Evolutionary conservation across 2,888 invertebrate genomes (phyloP).

Genomic region (Lomographa bimaculata): DNA sequence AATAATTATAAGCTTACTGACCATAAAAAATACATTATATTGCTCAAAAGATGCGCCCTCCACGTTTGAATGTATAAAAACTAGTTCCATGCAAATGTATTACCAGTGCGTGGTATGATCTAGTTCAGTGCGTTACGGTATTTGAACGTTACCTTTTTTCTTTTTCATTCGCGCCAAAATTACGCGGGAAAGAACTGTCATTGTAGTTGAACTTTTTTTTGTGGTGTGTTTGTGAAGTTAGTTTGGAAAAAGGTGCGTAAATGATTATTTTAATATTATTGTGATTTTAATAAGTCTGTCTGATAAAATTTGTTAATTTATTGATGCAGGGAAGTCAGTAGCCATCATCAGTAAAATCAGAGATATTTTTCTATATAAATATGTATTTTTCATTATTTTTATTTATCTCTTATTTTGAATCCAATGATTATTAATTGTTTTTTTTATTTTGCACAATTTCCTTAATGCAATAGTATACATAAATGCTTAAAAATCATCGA

Average conservation of each 20-base stretch:
- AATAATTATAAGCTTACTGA: constrained; percentile 22
- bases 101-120: constrained; percentile 56
- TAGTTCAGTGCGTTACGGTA: constrained; percentile 45
- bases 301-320: too few relatives aligned
- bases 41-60: constrained; percentile 55
- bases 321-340: too few relatives aligned
- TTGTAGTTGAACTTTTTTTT: constrained; percentile 6
- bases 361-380: too few relatives aligned
- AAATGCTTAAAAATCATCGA: too few relatives aligned
- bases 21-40: too few relatives aligned
- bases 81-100: constrained; percentile 54
- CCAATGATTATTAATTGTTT: too few relatives aligned
- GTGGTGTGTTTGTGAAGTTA: constrained; percentile 8
- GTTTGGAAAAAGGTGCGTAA: constrained; percentile 1
- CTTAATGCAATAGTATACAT: too few relatives aligned
- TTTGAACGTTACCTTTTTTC: constrained; percentile 35
- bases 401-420: too few relatives aligned
- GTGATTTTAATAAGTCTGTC: too few relatives aligned
- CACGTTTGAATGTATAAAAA: constrained; percentile 57
- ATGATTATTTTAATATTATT: neutral
- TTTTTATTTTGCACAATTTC: too few relatives aligned
- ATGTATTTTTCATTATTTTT: too few relatives aligned
- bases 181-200: constrained; percentile 30
- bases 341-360: too few relatives aligned
- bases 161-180: constrained; percentile 45